These are phyloP conservation scores for Nasonia giraulti DNA, from an alignment of 1,140 invertebrate genomes.

Conservation along the genomic window DNA sequence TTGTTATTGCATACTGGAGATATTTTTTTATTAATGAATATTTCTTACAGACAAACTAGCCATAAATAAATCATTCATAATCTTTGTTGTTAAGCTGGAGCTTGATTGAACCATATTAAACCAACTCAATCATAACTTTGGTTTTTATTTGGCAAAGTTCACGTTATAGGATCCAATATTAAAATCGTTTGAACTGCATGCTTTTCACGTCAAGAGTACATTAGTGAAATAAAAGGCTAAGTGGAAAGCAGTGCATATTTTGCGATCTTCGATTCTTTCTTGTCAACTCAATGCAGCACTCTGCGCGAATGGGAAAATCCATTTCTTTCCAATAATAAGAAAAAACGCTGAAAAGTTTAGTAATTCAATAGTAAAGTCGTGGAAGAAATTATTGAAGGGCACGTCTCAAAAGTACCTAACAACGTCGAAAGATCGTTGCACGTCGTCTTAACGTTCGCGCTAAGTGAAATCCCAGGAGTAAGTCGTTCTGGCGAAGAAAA, in stretches of 20 bases:
- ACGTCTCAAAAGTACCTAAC: constrained; percentile 14
- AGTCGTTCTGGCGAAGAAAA: constrained; percentile 44
- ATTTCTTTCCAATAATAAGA: not conserved
- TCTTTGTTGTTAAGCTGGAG: too few relatives aligned
- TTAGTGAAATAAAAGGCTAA: not conserved
- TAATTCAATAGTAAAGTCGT: constrained; percentile 5
- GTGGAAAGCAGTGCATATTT: not conserved
- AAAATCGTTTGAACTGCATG: too few relatives aligned
- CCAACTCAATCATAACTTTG: too few relatives aligned
- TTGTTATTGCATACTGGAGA: too few relatives aligned
- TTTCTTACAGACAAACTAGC: too few relatives aligned
- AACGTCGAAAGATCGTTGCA: constrained; percentile 40
- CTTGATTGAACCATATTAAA: too few relatives aligned
- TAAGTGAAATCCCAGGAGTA: constrained; percentile 56
- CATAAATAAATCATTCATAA: too few relatives aligned
- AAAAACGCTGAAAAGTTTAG: constrained; percentile 10
- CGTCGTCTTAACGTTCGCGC: constrained; percentile 55
- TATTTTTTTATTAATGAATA: too few relatives aligned
- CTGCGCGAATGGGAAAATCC: not conserved
- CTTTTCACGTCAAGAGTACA: not conserved
- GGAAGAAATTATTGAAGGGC: constrained; percentile 27
- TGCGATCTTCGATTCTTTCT: not conserved
- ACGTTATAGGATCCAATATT: too few relatives aligned
- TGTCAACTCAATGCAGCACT: not conserved
- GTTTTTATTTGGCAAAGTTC: too few relatives aligned